Evolutionary conservation across 2,888 invertebrate species (phyloP), one percentile per base, ranked within the genome.

Genomic region (Euzophera pinguis): DNA sequence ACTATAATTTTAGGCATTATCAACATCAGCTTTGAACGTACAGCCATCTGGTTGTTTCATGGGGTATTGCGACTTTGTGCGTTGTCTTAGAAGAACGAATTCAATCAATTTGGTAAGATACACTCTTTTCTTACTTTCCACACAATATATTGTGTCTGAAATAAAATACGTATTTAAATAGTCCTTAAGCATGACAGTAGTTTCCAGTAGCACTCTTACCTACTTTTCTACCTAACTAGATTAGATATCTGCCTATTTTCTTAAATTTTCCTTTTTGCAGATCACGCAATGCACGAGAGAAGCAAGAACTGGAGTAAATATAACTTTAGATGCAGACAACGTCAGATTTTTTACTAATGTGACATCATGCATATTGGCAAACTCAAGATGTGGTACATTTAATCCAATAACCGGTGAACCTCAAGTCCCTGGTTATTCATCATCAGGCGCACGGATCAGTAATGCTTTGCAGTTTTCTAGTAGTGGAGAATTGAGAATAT

Each of bases 341-440:
- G 79, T 91, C n/a, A 69, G 81, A 32, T 91, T 92, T 64, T 92
- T 84, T 65, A 92, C 91, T 27, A 94, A 94, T 69, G 91, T 93
- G 32, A 93, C 93, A 1, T 92, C 93, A 8, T 94, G 94, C 69
- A 90, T 94, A 56, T 73, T 94, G 53, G 93, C 94, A 0, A 92
- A 91, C 65, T 78, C 93, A 1, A 87, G 94, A 51, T 94, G 94
- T 75, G 88, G 91, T 45, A 78, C 84, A 1, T 92, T 85, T 67
- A 94, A 94, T 72, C 93, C 94, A 2, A 93, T 94, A 52, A 93
- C 93, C 0, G 94, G 93, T 10, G 92, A 92, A 54, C 75, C 91
- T 2, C 93, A 93, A 75, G 85, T 90, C 35, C 91, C 91, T 27
- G 86, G 85, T 3, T 81, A 89, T 52, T 78, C 88, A 51, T 75